Conservation (phyloP, 2,797 vertebrate genomes). For the Uromys caudimaculatus region DNA sequence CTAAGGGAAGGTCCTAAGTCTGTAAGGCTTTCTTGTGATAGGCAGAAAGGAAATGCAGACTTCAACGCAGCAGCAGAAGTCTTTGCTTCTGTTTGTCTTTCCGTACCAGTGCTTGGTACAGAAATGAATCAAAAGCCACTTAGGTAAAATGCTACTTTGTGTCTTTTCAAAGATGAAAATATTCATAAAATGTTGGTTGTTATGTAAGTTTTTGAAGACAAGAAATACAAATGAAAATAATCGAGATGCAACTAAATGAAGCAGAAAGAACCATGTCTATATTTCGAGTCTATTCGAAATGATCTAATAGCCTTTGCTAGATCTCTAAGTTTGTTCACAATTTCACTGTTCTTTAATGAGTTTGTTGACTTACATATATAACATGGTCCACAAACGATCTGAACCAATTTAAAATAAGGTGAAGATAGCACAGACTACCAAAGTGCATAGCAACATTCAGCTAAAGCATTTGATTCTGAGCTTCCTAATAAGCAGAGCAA, state of each 20-base stretch:
- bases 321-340: not conserved
- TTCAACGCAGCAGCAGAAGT: not conserved
- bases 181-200: not conserved
- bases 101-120: not conserved
- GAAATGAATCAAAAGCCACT: not conserved
- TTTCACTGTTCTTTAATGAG: not conserved
- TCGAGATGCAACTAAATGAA: not conserved
- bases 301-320: not conserved
- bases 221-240: not conserved
- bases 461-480: not conserved
- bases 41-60: not conserved
- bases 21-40: not conserved
- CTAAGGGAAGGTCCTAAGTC: not conserved
- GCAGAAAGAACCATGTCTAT: not conserved
- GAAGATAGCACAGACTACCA: not conserved
- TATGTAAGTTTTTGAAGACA: not conserved
- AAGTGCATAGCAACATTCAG: not conserved
- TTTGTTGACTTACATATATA: not conserved
- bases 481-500: not conserved
- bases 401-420: slow-evolving; percentile 35
- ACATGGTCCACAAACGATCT: not conserved
- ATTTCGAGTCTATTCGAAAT: not conserved
- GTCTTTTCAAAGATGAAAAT: slow-evolving; percentile 47
- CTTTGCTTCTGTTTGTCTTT: not conserved
- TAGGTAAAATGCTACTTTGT: not conserved